These are phyloP conservation scores for Microcebus jonahi DNA, from an alignment of 2,113 vertebrate species.

Conservation along the genomic window DNA sequence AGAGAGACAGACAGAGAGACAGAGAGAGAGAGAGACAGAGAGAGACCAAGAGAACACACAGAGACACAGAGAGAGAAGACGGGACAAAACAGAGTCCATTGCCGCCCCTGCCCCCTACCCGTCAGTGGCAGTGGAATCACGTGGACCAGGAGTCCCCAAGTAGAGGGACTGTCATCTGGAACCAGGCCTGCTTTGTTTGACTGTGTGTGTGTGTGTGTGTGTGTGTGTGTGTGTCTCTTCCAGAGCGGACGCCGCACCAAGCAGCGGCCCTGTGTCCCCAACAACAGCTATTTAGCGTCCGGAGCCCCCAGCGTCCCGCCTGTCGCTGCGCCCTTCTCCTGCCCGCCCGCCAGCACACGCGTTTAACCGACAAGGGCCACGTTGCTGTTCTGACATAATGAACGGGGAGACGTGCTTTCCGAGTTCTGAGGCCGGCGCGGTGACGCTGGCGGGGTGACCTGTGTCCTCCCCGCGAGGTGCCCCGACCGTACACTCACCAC, in stretches of 20 bases:
- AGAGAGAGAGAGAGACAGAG: neutral
- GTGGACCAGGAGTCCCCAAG: neutral
- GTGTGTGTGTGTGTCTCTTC: neutral
- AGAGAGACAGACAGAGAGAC: neutral
- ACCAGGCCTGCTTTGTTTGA: neutral
- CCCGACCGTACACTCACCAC: constrained; percentile 25
- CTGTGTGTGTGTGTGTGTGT: neutral
- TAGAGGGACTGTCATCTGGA: neutral
- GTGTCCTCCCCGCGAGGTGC: constrained; percentile 47
- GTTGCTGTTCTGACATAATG: constrained; percentile 66
- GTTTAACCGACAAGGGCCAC: constrained; percentile 47
- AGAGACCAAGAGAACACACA: neutral
- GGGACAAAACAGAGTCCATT: fast-evolving
- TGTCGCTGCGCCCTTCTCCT: neutral
- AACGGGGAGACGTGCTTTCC: constrained; percentile 59
- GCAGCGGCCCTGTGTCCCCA: neutral
- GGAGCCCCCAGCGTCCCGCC: neutral
- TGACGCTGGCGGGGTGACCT: neutral
- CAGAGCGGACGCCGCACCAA: neutral
- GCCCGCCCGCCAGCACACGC: constrained; percentile 11
- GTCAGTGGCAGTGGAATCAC: neutral
- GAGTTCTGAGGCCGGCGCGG: constrained; percentile 41
- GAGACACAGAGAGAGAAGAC: neutral
- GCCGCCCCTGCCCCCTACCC: neutral
- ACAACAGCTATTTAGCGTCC: neutral